Evolutionary conservation across 2,113 vertebrate species (phyloP), one percentile per base, ranked within the genome.

Genomic region (Callipepla squamata): DNA sequence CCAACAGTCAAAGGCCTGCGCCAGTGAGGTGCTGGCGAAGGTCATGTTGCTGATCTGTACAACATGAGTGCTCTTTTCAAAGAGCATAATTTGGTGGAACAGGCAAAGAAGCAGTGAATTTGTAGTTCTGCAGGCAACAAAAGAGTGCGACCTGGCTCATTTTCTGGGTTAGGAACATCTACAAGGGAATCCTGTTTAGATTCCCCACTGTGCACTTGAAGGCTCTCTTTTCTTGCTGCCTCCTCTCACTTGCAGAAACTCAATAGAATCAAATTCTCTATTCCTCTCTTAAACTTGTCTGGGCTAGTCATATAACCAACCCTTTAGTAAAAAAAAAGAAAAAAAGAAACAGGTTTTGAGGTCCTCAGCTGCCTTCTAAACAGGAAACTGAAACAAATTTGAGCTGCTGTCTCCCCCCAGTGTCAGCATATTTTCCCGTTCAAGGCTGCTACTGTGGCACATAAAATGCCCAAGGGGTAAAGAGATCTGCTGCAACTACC

Each of bases 371-470:
- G 16, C 8, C 58, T 83, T 42, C 34, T 70, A 73, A 63, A 77
- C 3, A 45, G 36, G 59, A 48, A 91, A 34, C n/a, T 2, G 57
- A 70, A 87, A 70, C 17, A 93, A 96, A 93, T 59, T 51, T 78
- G 88, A 96, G 95, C 90, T 57, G 85, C 57, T 95, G 90, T 94
- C 95, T 93, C 95, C 95, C 96, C 92, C 96, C 88, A 88, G 96
- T 78, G 94, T 90, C 92, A 53, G 74, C 63, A 85, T 38, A 23
- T n/a, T 82, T 62, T 16, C 50, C 70, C 50, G 25, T 62, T 45
- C 47, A 7, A 2, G 50, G 22, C 5, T 74, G 16, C 26, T 53
- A 74, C 17, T 22, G 48, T 2, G 1, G 38, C 69, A 78, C n/a
- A 3, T 0, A 10, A 4, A 3, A 40, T 32, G 26, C 13, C 47